Base-by-base conservation (phyloP, 1,140 invertebrate species). In the Apis laboriosa region DNA sequence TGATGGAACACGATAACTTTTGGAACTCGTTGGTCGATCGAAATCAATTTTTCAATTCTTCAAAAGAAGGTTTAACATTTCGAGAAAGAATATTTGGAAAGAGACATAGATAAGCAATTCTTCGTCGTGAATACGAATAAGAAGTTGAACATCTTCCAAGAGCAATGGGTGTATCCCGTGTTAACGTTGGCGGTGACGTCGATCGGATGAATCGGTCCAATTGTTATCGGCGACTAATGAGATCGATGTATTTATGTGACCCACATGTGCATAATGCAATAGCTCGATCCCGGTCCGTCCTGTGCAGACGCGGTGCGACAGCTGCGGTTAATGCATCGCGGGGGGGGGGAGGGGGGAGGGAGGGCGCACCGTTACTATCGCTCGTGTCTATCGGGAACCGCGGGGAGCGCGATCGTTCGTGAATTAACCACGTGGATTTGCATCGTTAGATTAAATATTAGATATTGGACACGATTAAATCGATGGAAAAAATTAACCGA, bases 251-350 rank as follows among this genome's bases (percentile, higher is more conserved):
- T 92, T 93, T 93, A 93, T 91, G 92, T 86, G 90, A 91, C 83
- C 90, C 92, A 93, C 89, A 92, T 93, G 92, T 90, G 92, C 91
- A 93, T 93, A 92, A 92, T 93, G 90, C 91, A 92, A 91, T 90
- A 87, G 87, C 84, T 83, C 76, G 84, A 56, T 86, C 80, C 84
- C 79, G 75, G 83, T 88, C 90, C 88, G 91, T 92, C 89, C 85
- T 85, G 80, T 89, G 89, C 91, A 92, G 90, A 81, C 84, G 86
- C 81, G 84, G 61, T 78, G 85, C 89, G 90, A 90, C 92, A 93
- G 93, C 92, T 93, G 93, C 92, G 90, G 89, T 91, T 93, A 93
- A 93, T 93, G 92, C 90, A 91, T 91, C 89, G 86, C 58, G 81
- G 84, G 85, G 89, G 87, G n/a, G n/a, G n/a, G n/a, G n/a, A n/a